Conservation (phyloP, 1,140 invertebrate genomes). For the Ceratoteleas bidentatus region DNA sequence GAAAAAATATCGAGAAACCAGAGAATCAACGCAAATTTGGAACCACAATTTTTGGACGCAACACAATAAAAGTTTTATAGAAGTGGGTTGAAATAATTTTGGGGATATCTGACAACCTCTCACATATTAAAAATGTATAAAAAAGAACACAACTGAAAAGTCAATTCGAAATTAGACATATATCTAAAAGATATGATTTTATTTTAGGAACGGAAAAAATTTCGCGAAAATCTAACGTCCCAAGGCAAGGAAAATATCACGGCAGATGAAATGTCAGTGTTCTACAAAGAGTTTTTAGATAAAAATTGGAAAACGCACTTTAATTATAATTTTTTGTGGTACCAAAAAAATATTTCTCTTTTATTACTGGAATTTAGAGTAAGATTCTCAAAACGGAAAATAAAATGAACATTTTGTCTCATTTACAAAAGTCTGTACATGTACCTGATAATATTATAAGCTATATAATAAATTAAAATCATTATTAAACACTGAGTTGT, state of each 20-base stretch:
- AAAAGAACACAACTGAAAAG: too few relatives aligned
- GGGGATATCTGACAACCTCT: too few relatives aligned
- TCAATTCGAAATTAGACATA: too few relatives aligned
- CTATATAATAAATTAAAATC: background rate
- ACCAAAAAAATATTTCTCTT: slow-evolving; percentile 86
- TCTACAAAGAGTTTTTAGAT: slow-evolving; percentile 91
- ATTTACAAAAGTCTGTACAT: slow-evolving; percentile 2
- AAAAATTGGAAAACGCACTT: slow-evolving; percentile 88
- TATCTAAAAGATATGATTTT: too few relatives aligned
- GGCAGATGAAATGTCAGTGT: slow-evolving; percentile 92
- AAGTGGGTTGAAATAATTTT: too few relatives aligned
- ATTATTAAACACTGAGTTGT: background rate
- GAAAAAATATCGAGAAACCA: slow-evolving; percentile 83
- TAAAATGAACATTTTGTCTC: slow-evolving; percentile 60
- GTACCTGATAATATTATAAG: slow-evolving; percentile 8
- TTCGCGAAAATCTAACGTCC: slow-evolving; percentile 81
- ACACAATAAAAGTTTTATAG: slow-evolving; percentile 87
- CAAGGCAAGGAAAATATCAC: slow-evolving; percentile 82
- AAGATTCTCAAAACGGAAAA: slow-evolving; percentile 80
- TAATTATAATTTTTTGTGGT: slow-evolving; percentile 88
- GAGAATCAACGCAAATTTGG: slow-evolving; percentile 88
- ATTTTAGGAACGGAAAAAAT: slow-evolving; percentile 86
- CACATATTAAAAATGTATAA: too few relatives aligned
- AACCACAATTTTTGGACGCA: slow-evolving; percentile 90
- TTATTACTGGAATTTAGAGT: slow-evolving; percentile 84